Evolutionary conservation across 2,797 vertebrate species (phyloP).

Genomic region (Lindbergichthys nudifrons): DNA sequence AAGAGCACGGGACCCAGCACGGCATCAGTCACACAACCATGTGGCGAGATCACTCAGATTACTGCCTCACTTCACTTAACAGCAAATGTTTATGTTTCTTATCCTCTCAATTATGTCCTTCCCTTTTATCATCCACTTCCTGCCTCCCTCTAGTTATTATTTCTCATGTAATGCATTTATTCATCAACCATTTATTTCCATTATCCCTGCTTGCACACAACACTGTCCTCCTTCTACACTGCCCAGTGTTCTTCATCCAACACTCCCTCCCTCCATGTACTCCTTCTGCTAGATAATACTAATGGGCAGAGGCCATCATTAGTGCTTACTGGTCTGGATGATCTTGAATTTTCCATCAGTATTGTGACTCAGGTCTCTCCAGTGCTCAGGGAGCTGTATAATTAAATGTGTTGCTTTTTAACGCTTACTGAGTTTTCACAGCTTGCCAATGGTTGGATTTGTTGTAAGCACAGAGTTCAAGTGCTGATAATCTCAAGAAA

Average conservation of each 20-base stretch:
- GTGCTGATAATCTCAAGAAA: constrained; percentile 16
- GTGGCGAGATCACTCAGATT: constrained; percentile 19
- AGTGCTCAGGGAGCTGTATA: constrained; percentile 39
- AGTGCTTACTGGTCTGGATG: constrained; percentile 47
- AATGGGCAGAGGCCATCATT: constrained; percentile 56
- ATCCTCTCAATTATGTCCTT: background rate
- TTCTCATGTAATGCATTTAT: constrained; percentile 17
- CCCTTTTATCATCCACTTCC: background rate
- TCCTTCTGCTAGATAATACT: constrained; percentile 39
- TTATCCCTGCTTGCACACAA: constrained; percentile 23
- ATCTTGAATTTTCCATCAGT: constrained; percentile 43
- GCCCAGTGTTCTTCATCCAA: constrained; percentile 6
- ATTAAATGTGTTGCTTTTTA: constrained; percentile 53
- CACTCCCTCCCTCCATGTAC: constrained; percentile 21
- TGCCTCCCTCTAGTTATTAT: background rate
- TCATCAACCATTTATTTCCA: constrained; percentile 1
- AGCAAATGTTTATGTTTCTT: constrained; percentile 27
- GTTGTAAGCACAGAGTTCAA: background rate
- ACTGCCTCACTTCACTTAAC: constrained; percentile 19
- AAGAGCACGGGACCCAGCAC: constrained; percentile 60
- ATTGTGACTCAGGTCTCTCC: constrained; percentile 46
- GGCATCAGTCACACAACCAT: constrained; percentile 51
- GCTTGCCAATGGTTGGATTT: constrained; percentile 17
- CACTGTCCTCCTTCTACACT: constrained; percentile 25
- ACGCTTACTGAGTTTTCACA: constrained; percentile 30